phyloP scores from a whole-genome alignment of 2,797 vertebrate genomes.

The Rhincodon typus region DNA sequence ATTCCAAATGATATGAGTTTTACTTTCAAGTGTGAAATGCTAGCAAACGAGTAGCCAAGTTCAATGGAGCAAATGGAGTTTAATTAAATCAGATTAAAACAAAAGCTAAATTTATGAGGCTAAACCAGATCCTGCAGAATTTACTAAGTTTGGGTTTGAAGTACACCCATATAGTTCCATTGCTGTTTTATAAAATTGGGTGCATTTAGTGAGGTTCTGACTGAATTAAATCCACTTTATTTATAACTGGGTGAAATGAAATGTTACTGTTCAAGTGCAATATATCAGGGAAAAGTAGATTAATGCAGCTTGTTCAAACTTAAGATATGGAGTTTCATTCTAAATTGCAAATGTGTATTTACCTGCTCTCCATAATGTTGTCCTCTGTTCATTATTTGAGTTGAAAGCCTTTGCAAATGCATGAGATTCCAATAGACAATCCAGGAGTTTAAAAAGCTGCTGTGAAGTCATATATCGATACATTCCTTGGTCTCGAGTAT shows the following conservation, averaged over 20 bases:
- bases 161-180: neutral
- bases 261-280: neutral
- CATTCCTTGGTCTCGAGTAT: conserved; percentile 79
- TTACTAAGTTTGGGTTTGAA: neutral
- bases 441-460: conserved; percentile 89
- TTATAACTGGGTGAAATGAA: neutral
- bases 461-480: conserved; percentile 80
- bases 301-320: neutral
- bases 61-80: neutral
- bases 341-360: conserved; percentile 20
- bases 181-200: neutral
- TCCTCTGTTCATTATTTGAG: conserved; percentile 93
- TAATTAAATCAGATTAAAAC: neutral
- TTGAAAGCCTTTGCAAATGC: conserved; percentile 93
- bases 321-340: neutral
- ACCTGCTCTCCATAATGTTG: conserved; percentile 94
- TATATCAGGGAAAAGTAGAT: neutral
- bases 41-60: no score
- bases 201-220: neutral
- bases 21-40: no score
- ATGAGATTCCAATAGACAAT: conserved; percentile 92
- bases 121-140: neutral
- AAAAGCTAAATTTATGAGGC: neutral
- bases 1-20: neutral
- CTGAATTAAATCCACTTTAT: neutral